Evolutionary conservation across 2,113 vertebrate genomes (phyloP).

Genomic region (Craseonycteris thonglongyai): DNA sequence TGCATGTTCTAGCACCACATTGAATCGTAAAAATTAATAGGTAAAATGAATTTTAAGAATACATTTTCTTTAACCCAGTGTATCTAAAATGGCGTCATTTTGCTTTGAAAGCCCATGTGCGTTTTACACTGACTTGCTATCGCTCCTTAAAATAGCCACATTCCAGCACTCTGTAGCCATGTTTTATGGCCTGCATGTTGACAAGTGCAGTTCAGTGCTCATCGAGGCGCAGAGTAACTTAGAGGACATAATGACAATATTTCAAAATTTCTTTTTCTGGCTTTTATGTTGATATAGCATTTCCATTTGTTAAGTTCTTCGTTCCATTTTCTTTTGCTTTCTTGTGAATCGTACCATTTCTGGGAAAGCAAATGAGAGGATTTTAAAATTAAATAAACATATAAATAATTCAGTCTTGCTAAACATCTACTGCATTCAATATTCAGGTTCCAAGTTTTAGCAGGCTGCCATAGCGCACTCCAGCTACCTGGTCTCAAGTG

Average conservation of each 20-base stretch:
- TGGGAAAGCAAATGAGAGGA: background rate
- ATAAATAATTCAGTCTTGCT: background rate
- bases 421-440: background rate
- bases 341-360: background rate
- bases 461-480: background rate
- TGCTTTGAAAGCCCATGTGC: background rate
- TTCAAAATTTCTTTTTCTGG: background rate
- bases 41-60: background rate
- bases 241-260: background rate
- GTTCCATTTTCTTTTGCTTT: background rate
- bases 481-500: background rate
- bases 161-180: background rate
- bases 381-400: background rate
- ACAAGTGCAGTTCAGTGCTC: background rate
- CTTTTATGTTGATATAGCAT: background rate
- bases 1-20: background rate
- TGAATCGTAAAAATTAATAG: background rate
- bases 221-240: background rate
- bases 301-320: background rate
- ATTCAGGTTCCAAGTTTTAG: background rate
- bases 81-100: background rate
- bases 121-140: background rate
- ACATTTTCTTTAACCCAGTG: background rate
- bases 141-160: background rate
- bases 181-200: background rate